phyloP scores from a whole-genome alignment of 2,888 invertebrate species.

The Yponomeuta plumbellus region DNA sequence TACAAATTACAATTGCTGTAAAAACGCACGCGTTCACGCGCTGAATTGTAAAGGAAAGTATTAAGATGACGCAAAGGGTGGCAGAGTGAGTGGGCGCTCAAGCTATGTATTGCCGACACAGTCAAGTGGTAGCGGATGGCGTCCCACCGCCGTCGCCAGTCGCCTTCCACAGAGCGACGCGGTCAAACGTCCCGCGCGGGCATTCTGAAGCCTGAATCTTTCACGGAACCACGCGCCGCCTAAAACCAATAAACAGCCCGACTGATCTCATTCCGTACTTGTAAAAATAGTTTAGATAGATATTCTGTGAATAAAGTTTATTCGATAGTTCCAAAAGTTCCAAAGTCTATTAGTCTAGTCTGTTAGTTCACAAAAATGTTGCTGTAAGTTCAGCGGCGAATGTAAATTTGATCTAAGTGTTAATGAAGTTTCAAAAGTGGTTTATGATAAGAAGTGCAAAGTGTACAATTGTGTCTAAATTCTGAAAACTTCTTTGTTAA shows the following conservation, averaged over 20 bases:
- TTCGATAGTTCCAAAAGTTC: neutral
- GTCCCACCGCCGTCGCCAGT: conserved; percentile 38
- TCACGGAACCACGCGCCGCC: conserved; percentile 31
- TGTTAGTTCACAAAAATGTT: neutral
- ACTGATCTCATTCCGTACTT: neutral
- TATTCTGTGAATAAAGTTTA: neutral
- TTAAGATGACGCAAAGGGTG: neutral
- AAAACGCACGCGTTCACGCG: too few relatives aligned
- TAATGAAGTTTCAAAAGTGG: neutral
- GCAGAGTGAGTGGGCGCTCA: neutral
- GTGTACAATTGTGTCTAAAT: neutral
- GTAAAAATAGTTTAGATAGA: neutral
- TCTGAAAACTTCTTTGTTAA: conserved; percentile 15
- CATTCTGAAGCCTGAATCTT: conserved; percentile 58
- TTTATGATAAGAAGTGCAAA: neutral
- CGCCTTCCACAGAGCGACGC: conserved; percentile 47
- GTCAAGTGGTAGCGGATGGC: neutral
- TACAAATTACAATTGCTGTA: too few relatives aligned
- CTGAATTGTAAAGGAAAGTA: too few relatives aligned
- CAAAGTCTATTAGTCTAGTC: too few relatives aligned
- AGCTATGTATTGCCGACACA: neutral
- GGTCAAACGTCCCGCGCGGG: conserved; percentile 39
- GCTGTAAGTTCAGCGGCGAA: too few relatives aligned
- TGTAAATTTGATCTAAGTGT: neutral
- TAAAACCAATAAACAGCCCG: neutral